Base-by-base conservation (phyloP, 2,797 vertebrate genomes). In the Trachurus trachurus region DNA sequence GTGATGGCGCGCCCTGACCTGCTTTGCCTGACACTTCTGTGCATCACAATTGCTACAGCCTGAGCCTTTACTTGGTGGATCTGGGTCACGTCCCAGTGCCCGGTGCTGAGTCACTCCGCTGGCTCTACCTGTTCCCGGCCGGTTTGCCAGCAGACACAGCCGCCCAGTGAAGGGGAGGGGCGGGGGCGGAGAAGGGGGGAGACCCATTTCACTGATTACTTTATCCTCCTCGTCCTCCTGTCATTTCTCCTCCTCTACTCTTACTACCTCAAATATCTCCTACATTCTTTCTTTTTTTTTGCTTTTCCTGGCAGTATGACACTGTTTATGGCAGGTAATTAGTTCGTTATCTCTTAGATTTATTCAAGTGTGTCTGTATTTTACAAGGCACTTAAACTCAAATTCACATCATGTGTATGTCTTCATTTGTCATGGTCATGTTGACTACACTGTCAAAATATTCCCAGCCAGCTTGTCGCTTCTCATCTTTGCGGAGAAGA, bases 101-200 rank as follows among this genome's bases (percentile, higher is more conserved):
- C 21, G 1, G 2, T 80, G 81, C 82, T 89, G 84, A 91, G 84
- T 92, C 89, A 91, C 64, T 75, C 39, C 44, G 74, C 67, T 22
- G 53, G 66, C 57, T 81, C 56, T 87, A 76, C 80, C 76, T 70
- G 75, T 66, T 83, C 31, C 62, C 67, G 44, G 68, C 75, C 59
- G n/a, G 56, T 85, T 71, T 75, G 65, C 45, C 74, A 50, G 19
- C 52, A 65, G 9, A 42, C 60, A 76, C 58, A 57, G 34, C 50
- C n/a, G 45, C 42, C 7, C 29, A 19, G 58, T 29, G 52, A 47
- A 58, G 26, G 19, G 7, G 45, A 52, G 26, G 66, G 26, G 26
- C 26, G 26, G 26, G 1, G 26, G n/a, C n/a, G n/a, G n/a, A n/a
- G n/a, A n/a, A n/a, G 53, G 21, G 60, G 53, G 45, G 21, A 39